A percentile compares a stretch with the other conserved stretches of the same genome.
phyloP scores from a whole-genome alignment of 2,113 vertebrate species.

The Uria aalge region DNA sequence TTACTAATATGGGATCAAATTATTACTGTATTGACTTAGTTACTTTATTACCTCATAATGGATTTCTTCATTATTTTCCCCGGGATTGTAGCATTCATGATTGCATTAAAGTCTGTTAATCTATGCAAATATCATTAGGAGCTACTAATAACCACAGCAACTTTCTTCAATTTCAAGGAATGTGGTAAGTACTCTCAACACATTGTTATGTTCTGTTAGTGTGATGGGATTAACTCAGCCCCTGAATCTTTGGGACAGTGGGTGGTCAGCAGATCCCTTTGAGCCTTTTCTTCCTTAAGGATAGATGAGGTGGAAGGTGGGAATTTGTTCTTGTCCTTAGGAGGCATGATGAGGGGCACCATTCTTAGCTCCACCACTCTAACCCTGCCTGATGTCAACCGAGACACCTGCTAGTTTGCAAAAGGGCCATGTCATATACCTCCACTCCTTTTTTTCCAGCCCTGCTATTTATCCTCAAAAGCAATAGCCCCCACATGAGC shows the following conservation, averaged over 20 bases:
- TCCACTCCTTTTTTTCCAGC: background rate
- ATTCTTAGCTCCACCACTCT: background rate
- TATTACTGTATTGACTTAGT: conserved; percentile 82
- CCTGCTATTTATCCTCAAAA: background rate
- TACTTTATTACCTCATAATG: conserved; percentile 80
- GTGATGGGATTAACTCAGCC: conserved; percentile 38
- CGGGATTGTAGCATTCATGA: conserved; percentile 74
- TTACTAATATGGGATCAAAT: conserved; percentile 79
- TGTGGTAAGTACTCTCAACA: conserved; percentile 54
- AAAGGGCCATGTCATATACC: background rate
- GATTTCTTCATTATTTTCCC: conserved; percentile 81
- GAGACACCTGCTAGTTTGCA: background rate
- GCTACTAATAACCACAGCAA: conserved; percentile 69
- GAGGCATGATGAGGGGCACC: fast-evolving
- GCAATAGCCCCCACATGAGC: background rate
- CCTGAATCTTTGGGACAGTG: background rate
- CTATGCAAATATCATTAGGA: conserved; percentile 82
- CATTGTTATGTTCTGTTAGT: conserved; percentile 26
- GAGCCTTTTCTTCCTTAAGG: background rate
- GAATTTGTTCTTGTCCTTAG: background rate
- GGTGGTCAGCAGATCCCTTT: background rate
- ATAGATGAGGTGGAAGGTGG: background rate
- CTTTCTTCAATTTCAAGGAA: conserved; percentile 66
- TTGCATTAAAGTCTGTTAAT: conserved; percentile 81
- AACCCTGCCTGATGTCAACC: background rate